Percentiles rank a stretch among this genome's conserved stretches.
These are phyloP conservation scores for Nephrotoma flavescens DNA, from an alignment of 2,888 invertebrate genomes.

Conservation along the genomic window DNA sequence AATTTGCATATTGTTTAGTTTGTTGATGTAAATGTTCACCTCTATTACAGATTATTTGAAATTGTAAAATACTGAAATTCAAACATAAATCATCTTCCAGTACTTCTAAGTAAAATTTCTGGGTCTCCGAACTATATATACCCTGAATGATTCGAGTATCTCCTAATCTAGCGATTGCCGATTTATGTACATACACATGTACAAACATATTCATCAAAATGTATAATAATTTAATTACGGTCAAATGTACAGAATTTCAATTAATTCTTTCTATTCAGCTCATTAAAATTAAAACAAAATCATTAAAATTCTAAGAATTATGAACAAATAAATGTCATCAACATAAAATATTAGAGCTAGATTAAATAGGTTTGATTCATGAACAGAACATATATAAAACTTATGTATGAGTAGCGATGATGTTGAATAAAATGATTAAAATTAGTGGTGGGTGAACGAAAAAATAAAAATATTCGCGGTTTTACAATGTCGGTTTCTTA, in stretches of 20 bases:
- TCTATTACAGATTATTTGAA: too few relatives aligned
- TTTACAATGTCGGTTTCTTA: neutral
- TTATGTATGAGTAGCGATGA: neutral
- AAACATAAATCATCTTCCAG: too few relatives aligned
- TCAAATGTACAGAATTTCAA: neutral
- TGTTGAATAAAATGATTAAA: neutral
- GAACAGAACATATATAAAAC: neutral
- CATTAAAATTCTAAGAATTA: neutral
- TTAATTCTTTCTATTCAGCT: neutral
- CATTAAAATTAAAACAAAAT: neutral
- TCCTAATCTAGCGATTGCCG: neutral
- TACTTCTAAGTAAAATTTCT: too few relatives aligned
- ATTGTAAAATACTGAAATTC: too few relatives aligned
- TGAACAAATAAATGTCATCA: neutral
- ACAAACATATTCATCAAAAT: neutral
- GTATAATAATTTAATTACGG: neutral
- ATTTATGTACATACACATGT: neutral
- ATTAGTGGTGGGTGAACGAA: neutral
- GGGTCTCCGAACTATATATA: too few relatives aligned
- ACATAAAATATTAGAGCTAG: neutral
- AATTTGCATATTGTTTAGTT: too few relatives aligned
- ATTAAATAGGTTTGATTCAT: neutral
- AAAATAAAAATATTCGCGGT: neutral
- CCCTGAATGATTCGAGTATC: neutral
- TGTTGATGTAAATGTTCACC: too few relatives aligned